Conservation (phyloP, 2,113 vertebrate genomes). For the Cheirogaleus medius region DNA sequence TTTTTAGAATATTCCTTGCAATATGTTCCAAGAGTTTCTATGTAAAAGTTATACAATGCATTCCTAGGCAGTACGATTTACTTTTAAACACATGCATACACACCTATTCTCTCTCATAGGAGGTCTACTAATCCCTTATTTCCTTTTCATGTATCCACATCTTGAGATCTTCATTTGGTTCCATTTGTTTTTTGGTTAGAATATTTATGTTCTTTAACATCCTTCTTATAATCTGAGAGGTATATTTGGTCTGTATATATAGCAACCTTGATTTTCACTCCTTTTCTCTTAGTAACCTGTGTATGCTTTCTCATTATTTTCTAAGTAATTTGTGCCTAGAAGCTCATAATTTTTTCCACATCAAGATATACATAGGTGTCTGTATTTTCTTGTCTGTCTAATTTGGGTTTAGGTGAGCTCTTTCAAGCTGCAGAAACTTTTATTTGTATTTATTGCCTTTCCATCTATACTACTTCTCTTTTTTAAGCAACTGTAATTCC, state of each 20-base stretch:
- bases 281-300: background rate
- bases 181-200: background rate
- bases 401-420: background rate
- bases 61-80: background rate
- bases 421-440: background rate
- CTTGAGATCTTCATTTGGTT: background rate
- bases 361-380: background rate
- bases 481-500: background rate
- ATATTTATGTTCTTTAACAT: background rate
- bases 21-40: background rate
- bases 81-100: background rate
- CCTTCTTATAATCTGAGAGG: background rate
- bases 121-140: background rate
- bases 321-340: constrained; percentile 21
- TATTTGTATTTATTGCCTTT: background rate
- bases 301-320: background rate
- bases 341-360: background rate
- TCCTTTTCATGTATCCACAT: background rate
- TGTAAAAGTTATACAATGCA: background rate
- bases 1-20: background rate
- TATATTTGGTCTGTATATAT: background rate
- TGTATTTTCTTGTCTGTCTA: background rate
- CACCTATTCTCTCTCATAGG: background rate
- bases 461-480: background rate
- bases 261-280: background rate